Evolutionary conservation across 2,113 vertebrate genomes (phyloP).

Genomic region (Chlamydotis undulata): DNA sequence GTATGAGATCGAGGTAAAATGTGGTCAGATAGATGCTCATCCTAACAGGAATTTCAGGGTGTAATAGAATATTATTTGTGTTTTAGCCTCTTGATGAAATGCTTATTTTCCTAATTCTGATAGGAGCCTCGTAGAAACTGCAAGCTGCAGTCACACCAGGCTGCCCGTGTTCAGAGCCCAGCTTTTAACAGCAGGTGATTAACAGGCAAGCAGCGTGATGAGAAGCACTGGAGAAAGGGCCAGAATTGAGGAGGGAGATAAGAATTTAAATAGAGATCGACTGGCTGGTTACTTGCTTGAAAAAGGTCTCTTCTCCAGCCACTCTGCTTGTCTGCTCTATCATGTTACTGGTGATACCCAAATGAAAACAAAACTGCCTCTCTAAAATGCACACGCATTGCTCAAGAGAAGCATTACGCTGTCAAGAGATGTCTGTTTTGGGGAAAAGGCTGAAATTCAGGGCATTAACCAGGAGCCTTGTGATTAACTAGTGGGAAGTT

Average conservation of each 20-base stretch:
- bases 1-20: neutral
- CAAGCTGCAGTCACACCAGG: neutral
- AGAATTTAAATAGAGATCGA: neutral
- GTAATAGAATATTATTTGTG: neutral
- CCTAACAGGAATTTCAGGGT: neutral
- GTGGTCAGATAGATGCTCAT: neutral
- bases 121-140: neutral
- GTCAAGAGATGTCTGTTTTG: neutral
- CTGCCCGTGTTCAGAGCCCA: neutral
- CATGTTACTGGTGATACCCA: neutral
- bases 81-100: neutral
- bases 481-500: neutral
- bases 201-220: neutral
- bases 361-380: neutral
- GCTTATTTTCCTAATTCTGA: neutral
- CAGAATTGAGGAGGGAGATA: neutral
- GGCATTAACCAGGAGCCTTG: neutral
- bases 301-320: neutral
- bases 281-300: neutral
- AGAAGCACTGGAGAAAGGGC: neutral
- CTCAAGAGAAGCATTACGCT: accelerated
- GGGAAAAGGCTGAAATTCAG: neutral
- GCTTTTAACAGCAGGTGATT: neutral
- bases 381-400: neutral
- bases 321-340: neutral